Percentiles rank a stretch among this genome's conserved stretches.
phyloP scores from a whole-genome alignment of 2,113 vertebrate genomes.

The Larimichthys crocea region DNA sequence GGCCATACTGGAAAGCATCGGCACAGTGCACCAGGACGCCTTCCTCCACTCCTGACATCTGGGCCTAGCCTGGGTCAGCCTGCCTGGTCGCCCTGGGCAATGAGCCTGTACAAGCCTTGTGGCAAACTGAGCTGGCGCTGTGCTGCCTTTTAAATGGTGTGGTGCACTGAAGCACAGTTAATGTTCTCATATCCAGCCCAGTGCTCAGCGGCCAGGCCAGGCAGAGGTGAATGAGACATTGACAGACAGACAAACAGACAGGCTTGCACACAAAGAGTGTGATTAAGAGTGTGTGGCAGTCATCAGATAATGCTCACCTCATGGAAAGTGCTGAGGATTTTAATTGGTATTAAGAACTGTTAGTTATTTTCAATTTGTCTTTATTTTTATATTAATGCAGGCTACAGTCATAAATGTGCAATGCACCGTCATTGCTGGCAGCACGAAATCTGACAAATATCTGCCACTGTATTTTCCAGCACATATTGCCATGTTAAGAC shows the following conservation, averaged over 20 bases:
- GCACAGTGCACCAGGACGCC: conserved; percentile 91
- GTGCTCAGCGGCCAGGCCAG: conserved; percentile 88
- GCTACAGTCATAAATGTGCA: conserved; percentile 32
- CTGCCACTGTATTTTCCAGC: conserved; percentile 66
- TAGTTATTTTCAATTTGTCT: conserved; percentile 13
- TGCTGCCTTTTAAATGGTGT: conserved; percentile 90
- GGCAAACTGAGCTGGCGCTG: conserved; percentile 89
- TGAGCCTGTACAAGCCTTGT: conserved; percentile 91
- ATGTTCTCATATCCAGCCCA: conserved; percentile 92
- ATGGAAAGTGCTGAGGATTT: conserved; percentile 6
- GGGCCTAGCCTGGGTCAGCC: conserved; percentile 89
- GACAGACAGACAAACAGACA: conserved; percentile 55
- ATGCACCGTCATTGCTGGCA: conserved; percentile 55
- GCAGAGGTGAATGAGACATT: conserved; percentile 87
- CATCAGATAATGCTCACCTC: conserved; percentile 11
- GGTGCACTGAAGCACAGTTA: conserved; percentile 91
- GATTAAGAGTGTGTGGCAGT: conserved; percentile 4
- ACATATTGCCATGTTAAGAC: conserved; percentile 59
- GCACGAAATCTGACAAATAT: conserved; percentile 67
- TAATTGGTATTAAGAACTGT: conserved; percentile 5
- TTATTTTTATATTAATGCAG: conserved; percentile 9
- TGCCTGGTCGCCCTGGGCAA: conserved; percentile 88
- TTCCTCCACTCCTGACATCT: conserved; percentile 95
- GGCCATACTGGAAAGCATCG: conserved; percentile 92
- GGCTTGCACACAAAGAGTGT: conserved; percentile 37